Evolutionary conservation across 2,113 vertebrate genomes (phyloP).

Genomic region (Willisornis vidua): DNA sequence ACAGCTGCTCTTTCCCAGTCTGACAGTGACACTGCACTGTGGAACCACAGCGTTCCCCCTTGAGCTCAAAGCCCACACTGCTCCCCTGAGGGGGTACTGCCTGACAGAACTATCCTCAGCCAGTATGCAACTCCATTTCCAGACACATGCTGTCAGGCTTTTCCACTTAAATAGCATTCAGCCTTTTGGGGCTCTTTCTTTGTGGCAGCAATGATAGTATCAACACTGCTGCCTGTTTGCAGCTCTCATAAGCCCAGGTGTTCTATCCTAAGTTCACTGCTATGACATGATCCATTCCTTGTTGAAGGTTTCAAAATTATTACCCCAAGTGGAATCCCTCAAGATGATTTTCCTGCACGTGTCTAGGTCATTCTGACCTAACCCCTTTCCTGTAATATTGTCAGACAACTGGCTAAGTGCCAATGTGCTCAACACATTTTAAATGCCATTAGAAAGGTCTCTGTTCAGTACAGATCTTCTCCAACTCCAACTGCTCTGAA

Average conservation of each 20-base stretch:
- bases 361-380: slow-evolving; percentile 47
- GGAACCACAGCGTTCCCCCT: not conserved
- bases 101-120: not conserved
- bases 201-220: not conserved
- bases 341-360: not conserved
- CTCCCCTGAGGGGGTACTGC: not conserved
- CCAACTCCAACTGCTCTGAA: not conserved
- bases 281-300: not conserved
- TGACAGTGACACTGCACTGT: not conserved
- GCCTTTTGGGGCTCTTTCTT: not conserved
- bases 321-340: not conserved
- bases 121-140: not conserved
- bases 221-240: not conserved
- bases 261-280: not conserved
- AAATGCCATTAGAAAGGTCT: slow-evolving; percentile 4
- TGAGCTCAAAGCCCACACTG: not conserved
- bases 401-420: slow-evolving; percentile 5
- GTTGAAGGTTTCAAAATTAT: not conserved
- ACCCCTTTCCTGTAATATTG: not conserved
- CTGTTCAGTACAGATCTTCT: not conserved
- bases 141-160: not conserved
- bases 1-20: not conserved
- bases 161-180: not conserved
- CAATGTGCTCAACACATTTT: not conserved
- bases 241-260: not conserved